phyloP scores from a whole-genome alignment of 1,140 invertebrate species.

The Aporrectodea caliginosa region DNA sequence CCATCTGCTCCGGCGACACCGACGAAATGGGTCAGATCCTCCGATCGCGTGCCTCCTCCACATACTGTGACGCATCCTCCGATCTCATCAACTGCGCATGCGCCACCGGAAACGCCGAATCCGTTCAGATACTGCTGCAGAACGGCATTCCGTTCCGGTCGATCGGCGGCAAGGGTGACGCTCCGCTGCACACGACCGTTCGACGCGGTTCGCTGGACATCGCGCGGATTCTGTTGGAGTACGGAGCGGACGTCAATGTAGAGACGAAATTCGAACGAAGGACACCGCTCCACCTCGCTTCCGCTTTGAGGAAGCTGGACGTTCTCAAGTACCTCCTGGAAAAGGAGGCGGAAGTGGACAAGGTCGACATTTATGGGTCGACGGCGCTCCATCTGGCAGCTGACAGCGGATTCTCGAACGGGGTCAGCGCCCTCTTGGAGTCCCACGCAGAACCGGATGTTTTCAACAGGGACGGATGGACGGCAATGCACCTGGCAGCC shows the following conservation, averaged over 20 bases:
- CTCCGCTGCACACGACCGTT: slow-evolving; percentile 15
- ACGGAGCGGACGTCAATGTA: neutral
- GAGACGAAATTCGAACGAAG: slow-evolving; percentile 16
- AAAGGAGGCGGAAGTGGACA: slow-evolving; percentile 69
- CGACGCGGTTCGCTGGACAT: neutral
- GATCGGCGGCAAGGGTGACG: neutral
- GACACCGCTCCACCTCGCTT: slow-evolving; percentile 81
- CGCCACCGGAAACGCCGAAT: neutral
- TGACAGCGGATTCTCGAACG: neutral
- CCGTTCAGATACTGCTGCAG: neutral
- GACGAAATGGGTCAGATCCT: neutral
- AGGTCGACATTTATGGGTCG: slow-evolving; percentile 33
- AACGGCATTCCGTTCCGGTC: neutral
- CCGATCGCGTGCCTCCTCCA: no score
- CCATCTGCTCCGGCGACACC: neutral
- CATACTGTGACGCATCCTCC: neutral
- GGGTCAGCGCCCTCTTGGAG: neutral
- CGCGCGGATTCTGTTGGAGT: neutral
- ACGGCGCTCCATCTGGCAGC: slow-evolving; percentile 26
- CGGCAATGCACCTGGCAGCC: slow-evolving; percentile 33
- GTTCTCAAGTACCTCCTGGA: slow-evolving; percentile 85
- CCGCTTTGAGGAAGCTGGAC: slow-evolving; percentile 94
- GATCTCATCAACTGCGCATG: neutral
- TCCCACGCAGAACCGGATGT: slow-evolving; percentile 6
- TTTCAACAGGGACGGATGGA: slow-evolving; percentile 65